Evolutionary conservation across 2,888 invertebrate species (phyloP), one percentile per base, ranked within the genome.

Genomic region (Latrodectus hesperus): DNA sequence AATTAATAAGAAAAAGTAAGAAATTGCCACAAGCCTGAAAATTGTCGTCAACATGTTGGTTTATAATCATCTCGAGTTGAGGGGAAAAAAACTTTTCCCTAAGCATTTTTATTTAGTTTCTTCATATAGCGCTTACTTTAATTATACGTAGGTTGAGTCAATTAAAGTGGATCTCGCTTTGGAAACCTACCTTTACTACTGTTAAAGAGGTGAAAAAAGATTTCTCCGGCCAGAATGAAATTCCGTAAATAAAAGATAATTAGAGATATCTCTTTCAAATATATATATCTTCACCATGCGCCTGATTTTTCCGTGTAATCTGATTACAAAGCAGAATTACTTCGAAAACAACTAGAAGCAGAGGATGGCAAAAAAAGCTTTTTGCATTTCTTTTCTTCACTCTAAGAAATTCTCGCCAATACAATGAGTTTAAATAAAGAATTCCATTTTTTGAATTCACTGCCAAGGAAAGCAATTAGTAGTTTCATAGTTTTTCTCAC

Each of bases 61-160:
- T 84, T 73, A 78, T 78, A 78, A 78, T 78, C 84, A 84, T 60
- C 60, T 84, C 51, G 65, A 65, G 51, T 64, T 64, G 52, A 17
- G 14, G 49, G 70, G 51, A 75, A 79, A 55, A 55, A 70, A 53
- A 10, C 65, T 26, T 51, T 75, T 71, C 68, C 55, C 12, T 70
- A 51, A 22, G 53, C 67, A 68, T 79, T 79, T 75, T 79, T 79
- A 77, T 77, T 76, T 67, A 52, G 76, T 77, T 77, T 68, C 86
- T 81, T 77, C 51, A 67, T 71, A 51, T 81, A 77, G 73, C 77
- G 60, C 81, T 22, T 68, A 51, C 86, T 81, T 87, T 87, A 87
- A 87, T 87, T 87, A 87, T 82, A 87, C 65, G 68, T 64, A 82
- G 67, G 52, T 53, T 64, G 85, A 86, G 85, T 86, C 85, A 86